phyloP scores from a whole-genome alignment of 2,797 vertebrate genomes.

The Microtus obscurus region DNA sequence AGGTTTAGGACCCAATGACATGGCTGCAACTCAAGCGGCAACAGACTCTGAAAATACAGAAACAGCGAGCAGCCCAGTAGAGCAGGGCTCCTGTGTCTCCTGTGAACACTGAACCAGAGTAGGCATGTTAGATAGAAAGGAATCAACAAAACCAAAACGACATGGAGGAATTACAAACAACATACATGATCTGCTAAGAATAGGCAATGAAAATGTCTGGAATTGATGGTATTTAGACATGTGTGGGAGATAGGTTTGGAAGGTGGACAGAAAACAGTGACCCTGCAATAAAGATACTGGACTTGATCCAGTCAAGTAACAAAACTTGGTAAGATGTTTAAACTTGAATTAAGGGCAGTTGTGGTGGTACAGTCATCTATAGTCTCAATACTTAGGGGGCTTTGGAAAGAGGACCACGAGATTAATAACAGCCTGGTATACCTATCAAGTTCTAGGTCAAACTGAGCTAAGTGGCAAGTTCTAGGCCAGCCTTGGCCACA shows the following conservation, averaged over 20 bases:
- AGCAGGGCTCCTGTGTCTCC: neutral
- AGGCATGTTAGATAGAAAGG: neutral
- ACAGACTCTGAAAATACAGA: neutral
- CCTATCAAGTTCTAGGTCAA: neutral
- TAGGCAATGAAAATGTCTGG: neutral
- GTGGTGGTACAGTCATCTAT: neutral
- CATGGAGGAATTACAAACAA: neutral
- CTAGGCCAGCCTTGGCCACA: neutral
- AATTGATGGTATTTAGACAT: neutral
- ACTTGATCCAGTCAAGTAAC: neutral
- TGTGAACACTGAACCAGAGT: neutral
- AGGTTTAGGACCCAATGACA: neutral
- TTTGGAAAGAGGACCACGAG: neutral
- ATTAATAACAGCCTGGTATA: neutral
- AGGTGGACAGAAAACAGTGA: neutral
- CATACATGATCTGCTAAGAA: neutral
- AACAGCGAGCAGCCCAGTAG: neutral
- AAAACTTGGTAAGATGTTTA: neutral
- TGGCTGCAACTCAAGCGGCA: neutral
- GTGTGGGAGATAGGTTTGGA: neutral
- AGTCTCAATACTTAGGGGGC: neutral
- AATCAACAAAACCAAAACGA: neutral
- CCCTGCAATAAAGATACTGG: neutral
- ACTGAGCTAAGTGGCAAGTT: neutral
- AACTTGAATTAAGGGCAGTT: neutral